Evolutionary conservation across 2,888 invertebrate genomes (phyloP).

Genomic region (Alloscopus bannaensis): DNA sequence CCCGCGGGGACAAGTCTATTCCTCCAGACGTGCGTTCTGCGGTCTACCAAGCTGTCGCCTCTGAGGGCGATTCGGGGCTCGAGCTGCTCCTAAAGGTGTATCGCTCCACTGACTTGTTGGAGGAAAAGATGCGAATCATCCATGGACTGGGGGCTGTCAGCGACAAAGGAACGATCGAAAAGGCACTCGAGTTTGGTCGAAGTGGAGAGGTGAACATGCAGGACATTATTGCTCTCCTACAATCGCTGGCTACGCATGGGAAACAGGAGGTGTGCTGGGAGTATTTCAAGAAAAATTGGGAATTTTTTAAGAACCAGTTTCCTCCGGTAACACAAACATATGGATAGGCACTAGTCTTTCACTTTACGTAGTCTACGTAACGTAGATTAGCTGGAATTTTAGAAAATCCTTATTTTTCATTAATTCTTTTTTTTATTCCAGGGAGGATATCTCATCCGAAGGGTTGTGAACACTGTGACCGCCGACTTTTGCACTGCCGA

Average conservation of each 20-base stretch:
- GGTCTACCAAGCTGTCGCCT: conserved; percentile 90
- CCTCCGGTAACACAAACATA: conserved; percentile 63
- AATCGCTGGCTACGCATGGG: conserved; percentile 82
- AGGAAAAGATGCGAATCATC: conserved; percentile 94
- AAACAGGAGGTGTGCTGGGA: conserved; percentile 93
- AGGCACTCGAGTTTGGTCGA: conserved; percentile 87
- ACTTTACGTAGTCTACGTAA: not conserved
- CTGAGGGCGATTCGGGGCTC: conserved; percentile 80
- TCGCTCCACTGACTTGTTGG: conserved; percentile 86
- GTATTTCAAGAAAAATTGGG: conserved; percentile 91
- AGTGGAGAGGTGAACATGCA: conserved; percentile 93
- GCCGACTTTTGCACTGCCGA: conserved; percentile 92
- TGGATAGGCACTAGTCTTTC: not conserved
- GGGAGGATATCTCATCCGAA: conserved; percentile 87
- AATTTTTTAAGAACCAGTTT: conserved; percentile 77
- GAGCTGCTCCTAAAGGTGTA: conserved; percentile 76
- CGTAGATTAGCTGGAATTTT: not conserved
- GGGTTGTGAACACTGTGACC: conserved; percentile 89
- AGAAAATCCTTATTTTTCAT: conserved; percentile 60
- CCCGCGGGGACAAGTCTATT: conserved; percentile 79
- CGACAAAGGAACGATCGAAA: conserved; percentile 83
- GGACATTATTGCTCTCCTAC: conserved; percentile 93
- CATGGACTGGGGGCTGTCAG: conserved; percentile 87
- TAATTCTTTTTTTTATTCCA: conserved; percentile 74
- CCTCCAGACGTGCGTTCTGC: conserved; percentile 90